These are phyloP conservation scores for Sycophila texana DNA, from an alignment of 2,888 invertebrate genomes.

Conservation along the genomic window DNA sequence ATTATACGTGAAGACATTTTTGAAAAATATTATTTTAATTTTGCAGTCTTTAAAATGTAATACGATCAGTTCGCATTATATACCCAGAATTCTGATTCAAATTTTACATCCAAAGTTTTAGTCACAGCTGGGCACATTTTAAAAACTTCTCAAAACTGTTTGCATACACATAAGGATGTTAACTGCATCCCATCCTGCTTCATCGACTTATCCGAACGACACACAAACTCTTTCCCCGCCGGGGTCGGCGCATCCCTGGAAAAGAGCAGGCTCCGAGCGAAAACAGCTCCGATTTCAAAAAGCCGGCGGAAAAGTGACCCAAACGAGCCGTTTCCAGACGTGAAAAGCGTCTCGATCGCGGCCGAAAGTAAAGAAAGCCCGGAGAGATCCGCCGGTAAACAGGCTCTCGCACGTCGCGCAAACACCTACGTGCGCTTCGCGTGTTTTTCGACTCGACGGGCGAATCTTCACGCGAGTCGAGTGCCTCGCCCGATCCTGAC, in stretches of 20 bases:
- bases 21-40: too few species aligned
- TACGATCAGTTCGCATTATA: too few species aligned
- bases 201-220: constrained; percentile 23
- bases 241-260: neutral
- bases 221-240: neutral
- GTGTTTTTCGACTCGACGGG: constrained; percentile 6
- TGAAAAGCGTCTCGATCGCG: constrained; percentile 4
- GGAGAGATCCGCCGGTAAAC: constrained; percentile 40
- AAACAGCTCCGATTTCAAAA: constrained; percentile 38
- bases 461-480: constrained; percentile 18
- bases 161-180: too few species aligned
- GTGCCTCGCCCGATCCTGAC: neutral
- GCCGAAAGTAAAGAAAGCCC: neutral
- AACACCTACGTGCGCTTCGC: constrained; percentile 7
- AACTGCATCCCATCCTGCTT: too few species aligned
- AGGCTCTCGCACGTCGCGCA: constrained; percentile 40
- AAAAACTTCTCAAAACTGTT: too few species aligned
- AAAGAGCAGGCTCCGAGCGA: constrained; percentile 6
- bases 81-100: too few species aligned
- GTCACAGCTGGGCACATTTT: too few species aligned
- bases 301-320: constrained; percentile 16
- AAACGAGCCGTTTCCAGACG: constrained; percentile 26
- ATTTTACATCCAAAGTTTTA: too few species aligned
- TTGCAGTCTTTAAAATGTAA: too few species aligned
- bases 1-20: too few species aligned